A percentile compares a stretch with the other conserved stretches of the same genome.
Evolutionary conservation across 2,888 invertebrate genomes (phyloP).

Genomic region (Tenthredo notha): DNA sequence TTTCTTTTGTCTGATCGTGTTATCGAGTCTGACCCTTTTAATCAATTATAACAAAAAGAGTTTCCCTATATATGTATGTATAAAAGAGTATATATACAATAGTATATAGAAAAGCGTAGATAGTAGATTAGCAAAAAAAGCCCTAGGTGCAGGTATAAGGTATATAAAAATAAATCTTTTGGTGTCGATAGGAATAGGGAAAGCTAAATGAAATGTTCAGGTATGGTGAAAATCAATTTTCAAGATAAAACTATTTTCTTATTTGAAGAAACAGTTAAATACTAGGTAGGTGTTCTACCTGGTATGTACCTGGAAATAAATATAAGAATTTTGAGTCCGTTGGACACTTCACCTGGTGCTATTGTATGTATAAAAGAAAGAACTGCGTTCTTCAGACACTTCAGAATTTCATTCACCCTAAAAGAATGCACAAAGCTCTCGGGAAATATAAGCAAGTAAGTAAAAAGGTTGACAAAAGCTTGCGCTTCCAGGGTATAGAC

Average conservation of each 20-base stretch:
- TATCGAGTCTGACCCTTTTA: not conserved
- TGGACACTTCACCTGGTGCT: conserved; percentile 2
- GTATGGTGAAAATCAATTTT: not conserved
- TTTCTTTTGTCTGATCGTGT: not conserved
- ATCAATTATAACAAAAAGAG: not conserved
- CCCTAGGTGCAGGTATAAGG: not conserved
- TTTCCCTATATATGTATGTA: not conserved
- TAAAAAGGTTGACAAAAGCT: conserved; percentile 26
- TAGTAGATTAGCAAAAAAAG: not conserved
- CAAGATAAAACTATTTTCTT: not conserved
- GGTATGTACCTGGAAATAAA: not conserved
- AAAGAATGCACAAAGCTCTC: conserved; percentile 23
- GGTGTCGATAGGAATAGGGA: not conserved
- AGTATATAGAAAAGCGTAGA: not conserved
- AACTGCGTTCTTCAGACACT: conserved; percentile 39
- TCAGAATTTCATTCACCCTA: conserved; percentile 26
- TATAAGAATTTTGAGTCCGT: not conserved
- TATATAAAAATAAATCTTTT: not conserved
- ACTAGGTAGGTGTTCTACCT: not conserved
- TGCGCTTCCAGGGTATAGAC: not conserved
- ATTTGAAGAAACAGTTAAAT: not conserved
- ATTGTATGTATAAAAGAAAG: not conserved
- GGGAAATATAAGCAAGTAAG: conserved; percentile 21
- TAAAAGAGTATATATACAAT: not conserved
- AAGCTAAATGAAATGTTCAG: not conserved